A percentile compares a stretch with the other conserved stretches of the same genome.
Conservation (phyloP, 2,113 vertebrate genomes). For the Pterocles burchelli region DNA sequence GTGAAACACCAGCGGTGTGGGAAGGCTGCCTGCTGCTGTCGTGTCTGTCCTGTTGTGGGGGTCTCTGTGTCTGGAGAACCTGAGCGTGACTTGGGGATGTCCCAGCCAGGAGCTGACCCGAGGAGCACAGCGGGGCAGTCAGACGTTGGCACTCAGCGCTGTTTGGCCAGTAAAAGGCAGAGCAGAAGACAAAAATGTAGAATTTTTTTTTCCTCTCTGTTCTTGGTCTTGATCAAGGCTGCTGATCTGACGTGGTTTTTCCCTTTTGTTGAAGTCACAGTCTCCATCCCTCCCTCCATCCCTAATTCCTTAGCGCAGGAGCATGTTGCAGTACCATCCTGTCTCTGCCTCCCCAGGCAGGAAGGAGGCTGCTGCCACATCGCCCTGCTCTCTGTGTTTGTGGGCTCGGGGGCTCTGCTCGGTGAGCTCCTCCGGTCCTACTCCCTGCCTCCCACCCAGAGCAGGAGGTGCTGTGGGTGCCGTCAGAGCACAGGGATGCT, state of each 20-base stretch:
- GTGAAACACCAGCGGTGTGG: accelerated
- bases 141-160: accelerated
- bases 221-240: background rate
- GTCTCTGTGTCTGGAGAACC: background rate
- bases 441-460: background rate
- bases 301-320: background rate
- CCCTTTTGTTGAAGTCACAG: background rate
- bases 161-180: background rate
- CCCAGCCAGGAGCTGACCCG: background rate
- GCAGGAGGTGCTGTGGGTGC: background rate
- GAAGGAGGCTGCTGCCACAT: background rate
- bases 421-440: background rate
- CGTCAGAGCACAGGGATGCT: background rate
- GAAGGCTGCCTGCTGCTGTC: background rate
- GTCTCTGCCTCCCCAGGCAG: background rate
- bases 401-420: background rate
- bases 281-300: background rate
- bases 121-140: background rate
- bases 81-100: background rate
- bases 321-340: accelerated
- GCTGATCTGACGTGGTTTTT: background rate
- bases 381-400: background rate
- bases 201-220: background rate
- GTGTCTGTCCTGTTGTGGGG: background rate
- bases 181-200: background rate